phyloP scores from a whole-genome alignment of 2,113 vertebrate genomes.

The Pogonocichla stellata region DNA sequence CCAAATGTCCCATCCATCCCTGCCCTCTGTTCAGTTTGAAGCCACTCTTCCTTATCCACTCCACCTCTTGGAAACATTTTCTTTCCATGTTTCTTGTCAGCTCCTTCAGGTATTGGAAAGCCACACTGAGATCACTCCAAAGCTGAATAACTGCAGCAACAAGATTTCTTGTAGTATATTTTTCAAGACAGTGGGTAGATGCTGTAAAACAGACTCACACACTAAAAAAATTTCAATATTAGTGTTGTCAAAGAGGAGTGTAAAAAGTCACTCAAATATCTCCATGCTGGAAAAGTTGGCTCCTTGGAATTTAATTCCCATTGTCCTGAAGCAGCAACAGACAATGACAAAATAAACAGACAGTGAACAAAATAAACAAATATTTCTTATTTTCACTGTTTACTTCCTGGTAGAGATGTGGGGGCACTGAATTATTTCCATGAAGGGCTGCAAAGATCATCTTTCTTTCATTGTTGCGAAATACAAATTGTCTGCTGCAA shows the following conservation, averaged over 20 bases:
- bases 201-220: not conserved
- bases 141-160: not conserved
- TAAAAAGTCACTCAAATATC: not conserved
- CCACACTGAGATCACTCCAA: not conserved
- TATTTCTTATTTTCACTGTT: not conserved
- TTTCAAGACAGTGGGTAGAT: not conserved
- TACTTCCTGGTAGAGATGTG: not conserved
- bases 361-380: not conserved
- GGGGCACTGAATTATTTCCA: not conserved
- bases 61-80: not conserved
- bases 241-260: not conserved
- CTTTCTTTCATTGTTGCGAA: not conserved
- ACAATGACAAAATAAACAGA: not conserved
- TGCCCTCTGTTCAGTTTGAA: accelerated
- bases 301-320: not conserved
- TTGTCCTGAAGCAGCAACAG: not conserved
- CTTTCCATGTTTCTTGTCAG: not conserved
- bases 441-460: not conserved
- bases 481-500: not conserved
- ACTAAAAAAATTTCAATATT: not conserved
- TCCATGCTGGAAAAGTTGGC: not conserved
- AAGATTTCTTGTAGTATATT: not conserved
- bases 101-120: not conserved
- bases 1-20: accelerated
- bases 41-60: not conserved